These are phyloP conservation scores for Medauroidea extradentata DNA, from an alignment of 1,140 invertebrate genomes.

Conservation along the genomic window DNA sequence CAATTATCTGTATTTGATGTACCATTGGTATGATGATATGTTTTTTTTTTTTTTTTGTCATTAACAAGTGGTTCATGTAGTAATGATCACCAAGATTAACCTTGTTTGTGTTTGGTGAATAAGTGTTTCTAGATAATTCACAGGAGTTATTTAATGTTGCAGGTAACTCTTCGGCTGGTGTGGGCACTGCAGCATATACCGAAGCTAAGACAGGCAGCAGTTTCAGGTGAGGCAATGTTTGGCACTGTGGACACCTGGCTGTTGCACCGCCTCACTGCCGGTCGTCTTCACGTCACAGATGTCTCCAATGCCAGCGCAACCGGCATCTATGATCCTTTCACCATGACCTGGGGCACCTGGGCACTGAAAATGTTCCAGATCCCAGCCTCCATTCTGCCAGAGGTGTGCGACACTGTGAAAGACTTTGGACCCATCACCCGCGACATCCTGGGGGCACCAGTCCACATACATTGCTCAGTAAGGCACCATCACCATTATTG, in stretches of 20 bases:
- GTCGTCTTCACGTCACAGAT: conserved; percentile 73
- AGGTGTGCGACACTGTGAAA: conserved; percentile 71
- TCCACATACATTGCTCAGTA: conserved; percentile 74
- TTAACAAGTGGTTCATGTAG: too few species aligned
- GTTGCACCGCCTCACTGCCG: conserved; percentile 70
- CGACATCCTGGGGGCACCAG: conserved; percentile 65
- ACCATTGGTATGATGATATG: too few species aligned
- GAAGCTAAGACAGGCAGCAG: conserved; percentile 55
- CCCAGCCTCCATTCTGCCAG: conserved; percentile 69
- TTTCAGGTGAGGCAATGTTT: conserved; percentile 64
- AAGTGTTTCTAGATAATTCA: too few species aligned
- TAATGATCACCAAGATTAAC: too few species aligned
- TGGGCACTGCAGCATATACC: conserved; percentile 73
- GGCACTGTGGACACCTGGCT: conserved; percentile 95
- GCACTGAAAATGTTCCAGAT: conserved; percentile 65
- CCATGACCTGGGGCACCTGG: conserved; percentile 71
- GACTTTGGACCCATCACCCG: conserved; percentile 63
- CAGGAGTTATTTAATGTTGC: conserved; percentile 26
- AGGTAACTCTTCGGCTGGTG: conserved; percentile 73
- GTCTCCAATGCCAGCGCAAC: conserved; percentile 84
- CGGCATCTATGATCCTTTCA: conserved; percentile 88
- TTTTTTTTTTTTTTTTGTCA: too few species aligned
- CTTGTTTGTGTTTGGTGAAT: too few species aligned
- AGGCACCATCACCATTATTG: too few species aligned
- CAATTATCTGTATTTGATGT: too few species aligned